These are phyloP conservation scores for Orthochromis indermauri DNA, from an alignment of 2,113 vertebrate species.

Conservation along the genomic window DNA sequence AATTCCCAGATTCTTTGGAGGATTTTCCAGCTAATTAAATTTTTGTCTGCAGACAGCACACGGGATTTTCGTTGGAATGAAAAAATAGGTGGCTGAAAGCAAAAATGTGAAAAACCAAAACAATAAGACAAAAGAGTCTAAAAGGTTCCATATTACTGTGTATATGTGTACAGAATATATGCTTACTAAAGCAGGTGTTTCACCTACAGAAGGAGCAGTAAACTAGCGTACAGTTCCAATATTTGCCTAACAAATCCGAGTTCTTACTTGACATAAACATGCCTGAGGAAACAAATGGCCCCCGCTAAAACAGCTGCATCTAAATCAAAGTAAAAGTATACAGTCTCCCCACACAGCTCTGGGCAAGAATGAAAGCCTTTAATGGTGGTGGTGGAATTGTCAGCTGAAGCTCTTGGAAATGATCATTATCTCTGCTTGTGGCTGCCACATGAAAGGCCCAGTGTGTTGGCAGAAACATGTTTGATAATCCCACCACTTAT, in stretches of 20 bases:
- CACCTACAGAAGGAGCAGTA: not conserved
- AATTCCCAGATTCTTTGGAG: not conserved
- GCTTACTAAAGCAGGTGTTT: not conserved
- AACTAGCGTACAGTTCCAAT: not conserved
- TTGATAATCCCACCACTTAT: conserved; percentile 53
- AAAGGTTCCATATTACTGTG: not conserved
- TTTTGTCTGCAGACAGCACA: not conserved
- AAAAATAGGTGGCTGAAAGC: not conserved
- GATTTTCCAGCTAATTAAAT: not conserved
- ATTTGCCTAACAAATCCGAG: not conserved
- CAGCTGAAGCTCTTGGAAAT: conserved; percentile 28
- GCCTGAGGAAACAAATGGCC: not conserved
- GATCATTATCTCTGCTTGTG: conserved; percentile 44
- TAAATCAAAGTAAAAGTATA: conserved; percentile 29
- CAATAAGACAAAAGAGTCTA: not conserved
- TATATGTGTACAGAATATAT: not conserved
- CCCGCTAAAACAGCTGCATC: not conserved
- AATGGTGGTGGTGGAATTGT: conserved; percentile 24
- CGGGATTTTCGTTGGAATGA: not conserved
- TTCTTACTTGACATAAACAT: not conserved
- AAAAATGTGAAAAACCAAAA: not conserved
- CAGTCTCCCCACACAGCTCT: not conserved
- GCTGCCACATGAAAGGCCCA: conserved; percentile 32
- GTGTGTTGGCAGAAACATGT: conserved; percentile 9
- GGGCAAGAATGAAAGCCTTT: conserved; percentile 23